A percentile compares a stretch with the other conserved stretches of the same genome.
Conservation (phyloP, 2,797 vertebrate species). For the Protosalanx chinensis region DNA sequence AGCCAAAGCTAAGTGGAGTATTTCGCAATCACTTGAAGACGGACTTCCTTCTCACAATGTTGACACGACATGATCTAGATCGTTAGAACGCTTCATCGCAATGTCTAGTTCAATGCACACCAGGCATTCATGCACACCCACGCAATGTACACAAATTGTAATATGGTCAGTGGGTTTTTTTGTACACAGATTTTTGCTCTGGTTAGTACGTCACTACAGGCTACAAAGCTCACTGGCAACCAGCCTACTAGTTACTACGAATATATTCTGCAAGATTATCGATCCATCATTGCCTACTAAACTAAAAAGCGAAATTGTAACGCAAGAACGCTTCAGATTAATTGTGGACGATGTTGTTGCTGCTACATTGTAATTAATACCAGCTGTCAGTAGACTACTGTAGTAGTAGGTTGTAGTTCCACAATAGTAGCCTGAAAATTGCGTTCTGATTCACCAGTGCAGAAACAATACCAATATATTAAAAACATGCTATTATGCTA, state of each 20-base stretch:
- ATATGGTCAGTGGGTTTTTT: too few relatives aligned
- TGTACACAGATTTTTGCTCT: neutral
- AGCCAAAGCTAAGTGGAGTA: conserved; percentile 29
- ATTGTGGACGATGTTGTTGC: neutral
- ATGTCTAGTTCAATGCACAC: too few relatives aligned
- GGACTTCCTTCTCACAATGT: neutral
- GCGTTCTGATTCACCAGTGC: conserved; percentile 4
- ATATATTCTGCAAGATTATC: neutral
- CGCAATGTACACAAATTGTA: neutral
- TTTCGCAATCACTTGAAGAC: conserved; percentile 53
- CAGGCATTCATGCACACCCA: too few relatives aligned
- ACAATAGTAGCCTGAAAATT: conserved; percentile 32
- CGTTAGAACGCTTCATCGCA: too few relatives aligned
- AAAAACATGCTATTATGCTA: neutral
- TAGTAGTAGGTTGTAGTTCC: conserved; percentile 35
- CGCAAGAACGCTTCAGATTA: conserved; percentile 1
- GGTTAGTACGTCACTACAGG: neutral
- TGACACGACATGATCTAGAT: too few relatives aligned
- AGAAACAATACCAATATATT: conserved; percentile 10
- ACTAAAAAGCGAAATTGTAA: neutral
- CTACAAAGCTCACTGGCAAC: conserved; percentile 4
- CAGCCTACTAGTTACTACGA: too few relatives aligned
- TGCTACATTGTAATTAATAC: conserved; percentile 4
- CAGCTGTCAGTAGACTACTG: conserved; percentile 10
- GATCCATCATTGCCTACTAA: neutral